Evolutionary conservation across 2,888 invertebrate species (phyloP).

Genomic region (Tipula unca): DNA sequence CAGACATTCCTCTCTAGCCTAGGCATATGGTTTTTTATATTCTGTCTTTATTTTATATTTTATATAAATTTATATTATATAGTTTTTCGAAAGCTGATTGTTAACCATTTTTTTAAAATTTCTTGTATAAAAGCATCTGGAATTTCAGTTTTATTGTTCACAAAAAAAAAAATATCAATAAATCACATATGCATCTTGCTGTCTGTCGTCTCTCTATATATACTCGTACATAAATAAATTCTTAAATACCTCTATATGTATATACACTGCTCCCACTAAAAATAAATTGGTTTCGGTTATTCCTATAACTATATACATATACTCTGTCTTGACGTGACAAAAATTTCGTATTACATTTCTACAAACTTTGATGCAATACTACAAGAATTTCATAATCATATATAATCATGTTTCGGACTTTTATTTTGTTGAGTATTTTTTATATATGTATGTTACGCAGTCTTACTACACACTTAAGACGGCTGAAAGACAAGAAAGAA

Average conservation of each 20-base stretch:
- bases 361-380: neutral
- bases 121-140: neutral
- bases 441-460: neutral
- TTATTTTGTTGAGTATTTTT: neutral
- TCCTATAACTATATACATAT: too few relatives aligned
- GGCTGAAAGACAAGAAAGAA: neutral
- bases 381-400: conserved; percentile 14
- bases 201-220: neutral
- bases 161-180: neutral
- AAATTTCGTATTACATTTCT: neutral
- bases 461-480: neutral
- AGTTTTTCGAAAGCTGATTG: neutral
- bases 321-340: conserved; percentile 1
- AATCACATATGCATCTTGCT: neutral
- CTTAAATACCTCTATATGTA: neutral
- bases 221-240: too few relatives aligned
- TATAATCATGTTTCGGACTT: neutral
- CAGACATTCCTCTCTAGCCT: neutral
- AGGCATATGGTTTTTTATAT: neutral
- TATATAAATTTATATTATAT: neutral
- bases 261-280: neutral
- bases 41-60: neutral
- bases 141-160: neutral
- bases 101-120: neutral
- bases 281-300: neutral